Percentiles rank a stretch among this genome's conserved stretches.
These are phyloP conservation scores for Epinotia brunnichana DNA, from an alignment of 2,888 invertebrate genomes.

Conservation along the genomic window DNA sequence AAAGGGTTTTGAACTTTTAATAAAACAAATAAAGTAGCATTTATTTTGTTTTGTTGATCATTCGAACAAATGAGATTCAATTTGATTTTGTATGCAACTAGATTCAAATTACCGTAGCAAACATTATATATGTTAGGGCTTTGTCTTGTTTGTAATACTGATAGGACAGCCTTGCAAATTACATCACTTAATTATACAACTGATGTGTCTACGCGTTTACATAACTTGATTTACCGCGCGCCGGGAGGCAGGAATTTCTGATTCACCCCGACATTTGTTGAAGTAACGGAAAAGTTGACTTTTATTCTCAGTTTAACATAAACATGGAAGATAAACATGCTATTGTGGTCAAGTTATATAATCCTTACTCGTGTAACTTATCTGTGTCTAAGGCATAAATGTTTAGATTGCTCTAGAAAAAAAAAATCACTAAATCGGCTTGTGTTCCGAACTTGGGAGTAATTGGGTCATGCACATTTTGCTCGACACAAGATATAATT, in stretches of 20 bases:
- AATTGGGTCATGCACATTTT: too few species aligned
- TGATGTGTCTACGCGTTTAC: constrained; percentile 6
- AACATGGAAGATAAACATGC: not conserved
- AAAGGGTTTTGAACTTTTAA: too few species aligned
- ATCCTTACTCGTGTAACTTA: not conserved
- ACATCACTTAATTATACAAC: constrained; percentile 30
- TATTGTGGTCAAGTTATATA: not conserved
- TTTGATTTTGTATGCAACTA: too few species aligned
- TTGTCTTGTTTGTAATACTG: not conserved
- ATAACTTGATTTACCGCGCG: constrained; percentile 13
- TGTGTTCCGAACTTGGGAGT: too few species aligned
- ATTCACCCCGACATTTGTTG: constrained; percentile 12
- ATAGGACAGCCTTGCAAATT: constrained; percentile 7
- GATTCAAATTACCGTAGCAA: too few species aligned
- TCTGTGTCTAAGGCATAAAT: not conserved
- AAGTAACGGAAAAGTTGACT: constrained; percentile 23
- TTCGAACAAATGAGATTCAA: too few species aligned
- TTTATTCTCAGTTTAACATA: constrained; percentile 8
- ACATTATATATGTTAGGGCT: too few species aligned
- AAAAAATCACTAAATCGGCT: too few species aligned
- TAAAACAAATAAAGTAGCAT: too few species aligned
- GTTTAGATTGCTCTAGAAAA: too few species aligned
- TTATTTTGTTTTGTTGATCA: too few species aligned
- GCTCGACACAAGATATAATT: too few species aligned
- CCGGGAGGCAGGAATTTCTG: constrained; percentile 24